A percentile compares a stretch with the other conserved stretches of the same genome.
phyloP scores from a whole-genome alignment of 2,888 invertebrate genomes.

The Pseudococcus longispinus region DNA sequence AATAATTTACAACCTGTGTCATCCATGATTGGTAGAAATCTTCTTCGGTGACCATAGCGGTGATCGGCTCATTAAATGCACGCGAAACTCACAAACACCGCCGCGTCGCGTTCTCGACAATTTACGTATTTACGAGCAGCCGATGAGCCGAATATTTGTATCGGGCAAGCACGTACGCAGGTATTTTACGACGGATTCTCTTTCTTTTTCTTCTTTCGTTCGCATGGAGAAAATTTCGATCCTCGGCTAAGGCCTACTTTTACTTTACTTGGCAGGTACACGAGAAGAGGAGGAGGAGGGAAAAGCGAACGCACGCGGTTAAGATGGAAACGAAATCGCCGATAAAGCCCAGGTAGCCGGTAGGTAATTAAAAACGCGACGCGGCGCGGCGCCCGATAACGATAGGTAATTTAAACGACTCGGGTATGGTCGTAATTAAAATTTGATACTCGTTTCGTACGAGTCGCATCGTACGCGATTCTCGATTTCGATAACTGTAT shows the following conservation, averaged over 20 bases:
- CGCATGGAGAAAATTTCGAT: background rate
- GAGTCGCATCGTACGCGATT: background rate
- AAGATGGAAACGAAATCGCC: background rate
- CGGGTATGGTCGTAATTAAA: background rate
- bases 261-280: background rate
- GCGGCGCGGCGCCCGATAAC: background rate
- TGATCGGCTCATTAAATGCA: background rate
- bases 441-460: background rate
- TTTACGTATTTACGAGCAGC: background rate
- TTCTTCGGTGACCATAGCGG: slow-evolving; percentile 49
- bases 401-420: background rate
- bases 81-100: background rate
- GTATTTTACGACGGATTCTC: slow-evolving; percentile 11
- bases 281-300: background rate
- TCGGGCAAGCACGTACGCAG: background rate
- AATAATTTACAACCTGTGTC: slow-evolving; percentile 36
- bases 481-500: slow-evolving; percentile 5
- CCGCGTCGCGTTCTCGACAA: no score
- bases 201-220: background rate
- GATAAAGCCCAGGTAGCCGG: background rate
- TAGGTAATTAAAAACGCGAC: background rate
- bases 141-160: background rate
- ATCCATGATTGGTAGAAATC: slow-evolving; percentile 49
- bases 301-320: background rate
- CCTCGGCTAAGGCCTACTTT: background rate